Conservation (phyloP, 2,888 invertebrate genomes). For the Galeopsomyia nigrocyanea region DNA sequence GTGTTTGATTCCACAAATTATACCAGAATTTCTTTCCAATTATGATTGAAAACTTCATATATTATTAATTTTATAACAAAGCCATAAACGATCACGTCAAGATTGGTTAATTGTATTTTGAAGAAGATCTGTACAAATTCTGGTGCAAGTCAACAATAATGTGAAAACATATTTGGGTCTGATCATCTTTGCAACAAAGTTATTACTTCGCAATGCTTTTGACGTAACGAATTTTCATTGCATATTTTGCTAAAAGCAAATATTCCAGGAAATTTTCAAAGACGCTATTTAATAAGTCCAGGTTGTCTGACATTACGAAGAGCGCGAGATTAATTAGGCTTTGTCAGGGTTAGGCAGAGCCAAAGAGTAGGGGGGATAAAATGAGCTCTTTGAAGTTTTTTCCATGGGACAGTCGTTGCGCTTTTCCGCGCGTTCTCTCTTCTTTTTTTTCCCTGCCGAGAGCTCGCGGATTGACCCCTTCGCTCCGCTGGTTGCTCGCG, state of each 20-base stretch:
- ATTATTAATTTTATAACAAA: neutral
- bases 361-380: slow-evolving; percentile 6
- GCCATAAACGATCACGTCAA: no score
- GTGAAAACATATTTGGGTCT: no score
- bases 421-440: slow-evolving; percentile 10
- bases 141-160: no score
- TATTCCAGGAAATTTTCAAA: neutral
- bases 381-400: slow-evolving; percentile 46
- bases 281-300: slow-evolving; percentile 10
- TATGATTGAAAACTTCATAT: neutral
- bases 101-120: no score
- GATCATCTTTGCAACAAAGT: no score
- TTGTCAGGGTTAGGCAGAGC: slow-evolving; percentile 27
- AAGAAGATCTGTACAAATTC: no score
- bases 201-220: neutral
- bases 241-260: no score
- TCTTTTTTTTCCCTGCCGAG: neutral
- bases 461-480: slow-evolving; percentile 42
- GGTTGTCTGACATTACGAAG: neutral
- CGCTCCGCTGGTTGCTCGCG: neutral
- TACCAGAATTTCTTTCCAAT: neutral
- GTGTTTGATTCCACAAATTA: slow-evolving; percentile 58
- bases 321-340: slow-evolving; percentile 40
- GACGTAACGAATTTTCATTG: neutral
- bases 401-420: slow-evolving; percentile 14